Base-by-base conservation (phyloP, 1,140 invertebrate genomes). In the Meloidogyne floridensis region DNA sequence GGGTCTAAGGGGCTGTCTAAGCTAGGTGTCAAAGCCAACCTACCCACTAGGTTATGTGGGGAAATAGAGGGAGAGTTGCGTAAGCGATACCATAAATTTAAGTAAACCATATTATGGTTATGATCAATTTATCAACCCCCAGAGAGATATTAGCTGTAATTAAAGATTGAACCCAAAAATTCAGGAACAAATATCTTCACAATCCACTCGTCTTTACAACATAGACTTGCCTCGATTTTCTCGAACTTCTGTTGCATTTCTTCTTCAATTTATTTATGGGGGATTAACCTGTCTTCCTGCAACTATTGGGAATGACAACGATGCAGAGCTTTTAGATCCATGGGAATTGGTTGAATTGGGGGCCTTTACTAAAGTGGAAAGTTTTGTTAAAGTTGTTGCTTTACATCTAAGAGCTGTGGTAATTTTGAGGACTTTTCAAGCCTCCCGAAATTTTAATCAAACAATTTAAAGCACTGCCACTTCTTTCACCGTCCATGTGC, bases 231-330 rank as follows among this genome's bases (percentile, higher is more conserved):
- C n/a, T 72, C 77, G 86, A 18, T 87, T 81, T 65, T 87, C 83
- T 11, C 75, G 81, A 47, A 71, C 81, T 10, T 54, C 83, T 15
- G 83, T 87, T 74, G 80, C 90, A 71, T 88, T 90, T 75, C 72
- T 90, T 10, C 77, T 88, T 11, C 74, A 81, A 43, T 88, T 88
- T 79, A 73, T 88, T 13, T 90, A 88, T 75, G 87, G 89, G 18
- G 87, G 87, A 20, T 56, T 88, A 43, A 87, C 87, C 6, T 86
- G 77, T 9, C 65, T 87, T 42, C 87, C 87, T 8, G n/a, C 43
- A n/a, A 69, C 77, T 71, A 47, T 75, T 65, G 51, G 53, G 6
- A 81, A 88, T 0, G 83, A 88, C 54, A 69, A 69, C 53, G 51
- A 59, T 20, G 87, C 89, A 3, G 83, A 88, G 42, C 81, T 89